Conservation (phyloP, 2,797 vertebrate genomes). For the Gambusia yucatana region DNA sequence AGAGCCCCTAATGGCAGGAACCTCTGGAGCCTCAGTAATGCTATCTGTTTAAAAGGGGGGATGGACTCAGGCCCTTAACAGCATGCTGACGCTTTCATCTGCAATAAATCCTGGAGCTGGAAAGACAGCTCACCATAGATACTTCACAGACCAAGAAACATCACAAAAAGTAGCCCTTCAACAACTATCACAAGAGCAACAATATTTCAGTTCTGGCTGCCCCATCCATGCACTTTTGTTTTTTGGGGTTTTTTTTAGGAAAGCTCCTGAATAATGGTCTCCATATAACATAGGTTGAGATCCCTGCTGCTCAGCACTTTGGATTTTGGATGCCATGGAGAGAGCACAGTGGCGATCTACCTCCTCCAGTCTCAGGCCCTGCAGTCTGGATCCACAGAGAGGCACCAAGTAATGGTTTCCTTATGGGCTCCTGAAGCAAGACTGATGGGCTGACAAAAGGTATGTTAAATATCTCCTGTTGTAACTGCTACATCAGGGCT, state of each 20-base stretch:
- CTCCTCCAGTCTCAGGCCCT: slow-evolving; percentile 66
- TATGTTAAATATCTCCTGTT: slow-evolving; percentile 88
- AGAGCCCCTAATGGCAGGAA: slow-evolving; percentile 94
- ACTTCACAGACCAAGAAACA: slow-evolving; percentile 57
- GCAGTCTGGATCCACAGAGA: slow-evolving; percentile 72
- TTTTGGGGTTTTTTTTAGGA: slow-evolving; percentile 33
- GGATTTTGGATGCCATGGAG: slow-evolving; percentile 76
- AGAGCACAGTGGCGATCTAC: slow-evolving; percentile 66
- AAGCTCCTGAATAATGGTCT: slow-evolving; percentile 72
- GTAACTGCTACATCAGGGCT: slow-evolving; percentile 82
- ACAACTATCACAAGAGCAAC: slow-evolving; percentile 72
- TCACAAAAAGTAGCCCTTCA: slow-evolving; percentile 52
- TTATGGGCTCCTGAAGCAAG: slow-evolving; percentile 82
- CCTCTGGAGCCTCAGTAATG: slow-evolving; percentile 93
- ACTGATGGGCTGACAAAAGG: slow-evolving; percentile 87
- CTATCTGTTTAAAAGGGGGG: slow-evolving; percentile 89
- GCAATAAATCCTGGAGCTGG: slow-evolving; percentile 83
- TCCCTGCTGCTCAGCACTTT: slow-evolving; percentile 72
- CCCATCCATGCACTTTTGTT: slow-evolving; percentile 46
- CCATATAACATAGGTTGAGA: slow-evolving; percentile 73
- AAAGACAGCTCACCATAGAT: slow-evolving; percentile 73
- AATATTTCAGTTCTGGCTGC: slow-evolving; percentile 61
- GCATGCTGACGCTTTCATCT: slow-evolving; percentile 83
- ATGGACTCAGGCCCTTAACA: slow-evolving; percentile 83
- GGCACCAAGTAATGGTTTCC: slow-evolving; percentile 87